A percentile compares a stretch with the other conserved stretches of the same genome.
phyloP scores from a whole-genome alignment of 2,113 vertebrate genomes.

The Cisticola juncidis region DNA sequence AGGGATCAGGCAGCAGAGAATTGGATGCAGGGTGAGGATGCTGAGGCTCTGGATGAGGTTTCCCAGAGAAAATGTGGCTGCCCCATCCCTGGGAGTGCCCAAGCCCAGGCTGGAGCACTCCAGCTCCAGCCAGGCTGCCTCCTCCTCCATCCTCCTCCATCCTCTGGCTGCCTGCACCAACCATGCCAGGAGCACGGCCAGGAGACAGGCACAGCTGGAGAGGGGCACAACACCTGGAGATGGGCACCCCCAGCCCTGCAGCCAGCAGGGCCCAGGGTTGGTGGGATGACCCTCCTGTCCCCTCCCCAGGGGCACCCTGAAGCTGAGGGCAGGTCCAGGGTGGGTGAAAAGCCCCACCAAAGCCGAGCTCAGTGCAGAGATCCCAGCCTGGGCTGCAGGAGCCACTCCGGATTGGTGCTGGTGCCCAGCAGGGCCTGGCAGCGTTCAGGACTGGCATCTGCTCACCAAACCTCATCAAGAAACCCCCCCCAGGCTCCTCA shows the following conservation, averaged over 20 bases:
- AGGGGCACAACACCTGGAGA: not conserved
- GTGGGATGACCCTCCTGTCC: not conserved
- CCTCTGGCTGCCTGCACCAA: not conserved
- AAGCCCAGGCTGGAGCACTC: not conserved
- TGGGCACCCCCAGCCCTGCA: fast-evolving
- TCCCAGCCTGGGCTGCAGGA: not conserved
- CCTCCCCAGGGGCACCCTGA: not conserved
- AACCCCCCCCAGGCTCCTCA: not conserved
- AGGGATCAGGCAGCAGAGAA: not conserved
- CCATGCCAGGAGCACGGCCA: fast-evolving
- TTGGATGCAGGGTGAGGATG: not conserved
- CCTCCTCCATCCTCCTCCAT: not conserved
- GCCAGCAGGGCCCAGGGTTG: not conserved
- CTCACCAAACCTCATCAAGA: not conserved
- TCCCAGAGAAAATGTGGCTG: not conserved
- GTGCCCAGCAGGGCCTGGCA: fast-evolving
- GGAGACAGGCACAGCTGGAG: not conserved
- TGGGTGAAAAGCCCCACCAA: not conserved
- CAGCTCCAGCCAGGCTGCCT: not conserved
- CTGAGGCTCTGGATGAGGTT: not conserved
- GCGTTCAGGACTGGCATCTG: not conserved
- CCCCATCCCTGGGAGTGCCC: not conserved
- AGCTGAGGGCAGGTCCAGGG: fast-evolving
- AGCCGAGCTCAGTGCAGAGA: not conserved
- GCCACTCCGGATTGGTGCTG: fast-evolving